These are phyloP conservation scores for Mirza zaza DNA, from an alignment of 2,113 vertebrate species.

Conservation along the genomic window DNA sequence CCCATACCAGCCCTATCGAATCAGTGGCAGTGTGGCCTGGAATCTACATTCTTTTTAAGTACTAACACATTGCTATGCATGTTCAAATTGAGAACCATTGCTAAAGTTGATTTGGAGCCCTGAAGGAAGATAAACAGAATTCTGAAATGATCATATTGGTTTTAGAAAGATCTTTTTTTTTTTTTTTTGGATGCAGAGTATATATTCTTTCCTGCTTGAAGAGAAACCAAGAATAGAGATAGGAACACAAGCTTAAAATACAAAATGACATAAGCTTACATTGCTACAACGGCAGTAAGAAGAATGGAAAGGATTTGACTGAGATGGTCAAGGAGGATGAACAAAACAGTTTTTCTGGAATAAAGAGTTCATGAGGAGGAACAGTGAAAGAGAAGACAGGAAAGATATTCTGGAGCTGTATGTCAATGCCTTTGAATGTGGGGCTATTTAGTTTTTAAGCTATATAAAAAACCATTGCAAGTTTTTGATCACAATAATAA, in stretches of 20 bases:
- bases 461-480: not conserved
- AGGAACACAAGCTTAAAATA: not conserved
- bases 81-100: not conserved
- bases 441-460: not conserved
- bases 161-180: not conserved
- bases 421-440: not conserved
- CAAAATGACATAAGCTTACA: not conserved
- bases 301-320: not conserved
- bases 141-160: not conserved
- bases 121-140: not conserved
- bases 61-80: not conserved
- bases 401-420: not conserved
- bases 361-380: not conserved
- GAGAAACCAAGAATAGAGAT: not conserved
- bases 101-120: not conserved
- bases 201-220: not conserved
- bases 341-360: not conserved
- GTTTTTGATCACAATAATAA: not conserved
- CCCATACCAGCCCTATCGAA: not conserved
- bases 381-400: not conserved
- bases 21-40: not conserved
- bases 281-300: not conserved
- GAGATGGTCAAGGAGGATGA: not conserved
- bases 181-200: not conserved
- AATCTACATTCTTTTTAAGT: constrained; percentile 18